Conservation (phyloP, 2,888 invertebrate genomes). For the Didymodactylos carnosus region DNA sequence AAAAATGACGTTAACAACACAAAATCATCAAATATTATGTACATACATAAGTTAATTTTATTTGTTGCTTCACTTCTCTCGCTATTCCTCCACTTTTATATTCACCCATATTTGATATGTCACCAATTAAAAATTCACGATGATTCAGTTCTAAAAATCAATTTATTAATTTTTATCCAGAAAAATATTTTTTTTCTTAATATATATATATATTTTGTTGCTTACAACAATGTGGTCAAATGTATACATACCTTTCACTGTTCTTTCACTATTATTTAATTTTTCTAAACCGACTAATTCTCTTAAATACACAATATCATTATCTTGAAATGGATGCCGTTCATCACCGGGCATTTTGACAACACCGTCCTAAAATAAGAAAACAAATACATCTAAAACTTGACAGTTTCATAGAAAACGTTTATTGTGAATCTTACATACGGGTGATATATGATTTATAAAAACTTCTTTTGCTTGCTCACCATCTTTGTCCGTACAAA, state of each 20-base stretch:
- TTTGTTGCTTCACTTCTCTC: conserved; percentile 26
- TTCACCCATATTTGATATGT: conserved; percentile 1
- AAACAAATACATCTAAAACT: not conserved
- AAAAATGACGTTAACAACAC: not conserved
- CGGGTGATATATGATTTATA: not conserved
- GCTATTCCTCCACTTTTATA: conserved; percentile 28
- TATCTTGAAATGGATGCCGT: conserved; percentile 85
- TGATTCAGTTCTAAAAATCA: not conserved
- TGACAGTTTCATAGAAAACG: no score
- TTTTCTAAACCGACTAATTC: conserved; percentile 89
- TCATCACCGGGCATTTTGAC: conserved; percentile 88
- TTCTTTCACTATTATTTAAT: conserved; percentile 56
- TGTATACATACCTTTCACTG: not conserved
- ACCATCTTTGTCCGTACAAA: conserved; percentile 69
- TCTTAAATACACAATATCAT: conserved; percentile 78
- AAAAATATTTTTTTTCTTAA: not conserved
- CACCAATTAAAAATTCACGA: not conserved
- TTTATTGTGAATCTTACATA: conserved; percentile 11
- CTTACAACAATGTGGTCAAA: no score
- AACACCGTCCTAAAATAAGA: conserved; percentile 47
- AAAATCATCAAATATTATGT: not conserved
- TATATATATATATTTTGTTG: not conserved
- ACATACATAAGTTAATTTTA: conserved; percentile 21
- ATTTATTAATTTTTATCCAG: not conserved
- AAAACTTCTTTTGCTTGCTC: conserved; percentile 39